Evolutionary conservation across 1,140 invertebrate genomes (phyloP).

Genomic region (Drosophila pectinifera): DNA sequence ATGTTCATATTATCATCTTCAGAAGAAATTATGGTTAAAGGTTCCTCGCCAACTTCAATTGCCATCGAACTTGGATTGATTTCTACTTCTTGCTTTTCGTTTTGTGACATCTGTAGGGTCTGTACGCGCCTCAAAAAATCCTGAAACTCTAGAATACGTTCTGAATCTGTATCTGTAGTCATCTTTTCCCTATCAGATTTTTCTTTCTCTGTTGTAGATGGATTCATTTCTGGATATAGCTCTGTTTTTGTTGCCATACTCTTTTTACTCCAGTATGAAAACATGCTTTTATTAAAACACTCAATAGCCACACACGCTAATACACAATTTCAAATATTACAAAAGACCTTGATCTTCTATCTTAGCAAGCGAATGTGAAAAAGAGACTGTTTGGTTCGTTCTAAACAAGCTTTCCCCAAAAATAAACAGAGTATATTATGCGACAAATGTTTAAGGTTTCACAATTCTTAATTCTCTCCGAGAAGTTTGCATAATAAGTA

Average conservation of each 20-base stretch:
- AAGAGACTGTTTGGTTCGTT: constrained; percentile 8
- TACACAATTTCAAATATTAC: background rate
- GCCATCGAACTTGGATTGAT: background rate
- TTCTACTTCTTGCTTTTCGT: background rate
- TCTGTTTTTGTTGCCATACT: background rate
- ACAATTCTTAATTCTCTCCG: background rate
- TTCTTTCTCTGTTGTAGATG: background rate
- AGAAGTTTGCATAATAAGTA: background rate
- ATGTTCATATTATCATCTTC: constrained; percentile 41
- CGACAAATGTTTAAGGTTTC: background rate
- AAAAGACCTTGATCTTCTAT: constrained; percentile 64
- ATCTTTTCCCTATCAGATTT: background rate
- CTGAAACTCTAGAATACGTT: constrained; percentile 62
- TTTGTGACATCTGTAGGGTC: constrained; percentile 66
- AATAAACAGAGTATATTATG: background rate
- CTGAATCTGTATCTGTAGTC: constrained; percentile 9
- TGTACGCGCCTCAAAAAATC: constrained; percentile 65
- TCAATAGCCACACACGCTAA: background rate
- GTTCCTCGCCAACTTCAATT: constrained; percentile 71
- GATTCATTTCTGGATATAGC: background rate
- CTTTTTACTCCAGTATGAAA: constrained; percentile 69
- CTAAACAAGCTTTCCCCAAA: constrained; percentile 13
- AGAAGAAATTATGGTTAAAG: constrained; percentile 32
- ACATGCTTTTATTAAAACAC: constrained; percentile 38
- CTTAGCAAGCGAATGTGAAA: constrained; percentile 12